Conservation (phyloP, 2,113 vertebrate genomes). For the Parus major region DNA sequence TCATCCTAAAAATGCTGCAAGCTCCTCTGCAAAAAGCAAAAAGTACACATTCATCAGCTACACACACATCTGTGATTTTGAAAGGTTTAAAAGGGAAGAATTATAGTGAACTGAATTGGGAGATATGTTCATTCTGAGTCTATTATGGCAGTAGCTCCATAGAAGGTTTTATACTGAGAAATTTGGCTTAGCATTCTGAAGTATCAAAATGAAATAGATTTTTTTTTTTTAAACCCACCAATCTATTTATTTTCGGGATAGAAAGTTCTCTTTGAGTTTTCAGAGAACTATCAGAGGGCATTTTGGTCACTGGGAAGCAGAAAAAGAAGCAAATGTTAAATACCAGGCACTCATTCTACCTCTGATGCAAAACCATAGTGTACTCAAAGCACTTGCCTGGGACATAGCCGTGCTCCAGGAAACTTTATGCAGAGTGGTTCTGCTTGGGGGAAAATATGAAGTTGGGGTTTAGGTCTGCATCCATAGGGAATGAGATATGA, state of each 20-base stretch:
- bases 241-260: background rate
- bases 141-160: background rate
- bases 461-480: background rate
- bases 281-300: background rate
- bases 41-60: background rate
- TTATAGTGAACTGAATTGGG: background rate
- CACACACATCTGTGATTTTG: background rate
- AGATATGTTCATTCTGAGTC: background rate
- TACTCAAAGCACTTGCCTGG: background rate
- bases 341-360: background rate
- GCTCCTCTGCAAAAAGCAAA: background rate
- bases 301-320: background rate
- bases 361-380: background rate
- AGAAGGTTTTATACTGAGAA: background rate
- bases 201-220: background rate
- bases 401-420: fast-evolving
- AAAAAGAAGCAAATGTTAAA: background rate
- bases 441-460: background rate
- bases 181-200: background rate
- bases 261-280: background rate
- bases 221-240: background rate
- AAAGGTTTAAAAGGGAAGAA: background rate
- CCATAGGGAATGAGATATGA: background rate
- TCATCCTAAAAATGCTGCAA: background rate
- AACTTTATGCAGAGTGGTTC: background rate